Percentiles rank a stretch among this genome's conserved stretches.
phyloP scores from a whole-genome alignment of 2,797 vertebrate species.

The Hippoglossus hippoglossus region DNA sequence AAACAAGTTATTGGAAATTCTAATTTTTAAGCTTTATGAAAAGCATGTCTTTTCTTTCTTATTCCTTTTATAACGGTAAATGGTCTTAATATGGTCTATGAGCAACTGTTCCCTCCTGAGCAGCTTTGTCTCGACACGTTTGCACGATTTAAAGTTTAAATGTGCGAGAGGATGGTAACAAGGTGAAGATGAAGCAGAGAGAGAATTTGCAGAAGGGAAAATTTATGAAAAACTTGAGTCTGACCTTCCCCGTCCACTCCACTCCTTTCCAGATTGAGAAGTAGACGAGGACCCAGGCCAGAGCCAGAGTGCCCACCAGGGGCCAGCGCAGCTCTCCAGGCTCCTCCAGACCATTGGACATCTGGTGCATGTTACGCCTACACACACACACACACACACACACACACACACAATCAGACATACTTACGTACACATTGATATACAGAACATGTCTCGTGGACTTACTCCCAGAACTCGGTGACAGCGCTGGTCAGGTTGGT shows the following conservation, averaged over 20 bases:
- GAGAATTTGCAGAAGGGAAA: not conserved
- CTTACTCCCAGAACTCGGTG: constrained; percentile 96
- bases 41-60: no score
- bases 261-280: constrained; percentile 97
- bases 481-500: constrained; percentile 92
- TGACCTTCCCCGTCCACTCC: constrained; percentile 95
- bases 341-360: constrained; percentile 88
- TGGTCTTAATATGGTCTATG: no score
- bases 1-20: no score
- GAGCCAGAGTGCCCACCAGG: constrained; percentile 88
- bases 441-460: constrained; percentile 30
- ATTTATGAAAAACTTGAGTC: not conserved
- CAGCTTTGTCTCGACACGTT: not conserved
- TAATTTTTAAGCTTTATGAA: no score
- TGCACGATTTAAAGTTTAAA: constrained; percentile 15
- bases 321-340: constrained; percentile 91
- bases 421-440: not conserved
- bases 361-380: constrained; percentile 94
- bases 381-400: constrained; percentile 26
- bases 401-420: constrained; percentile 1
- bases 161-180: not conserved
- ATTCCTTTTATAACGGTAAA: no score
- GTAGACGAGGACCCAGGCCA: constrained; percentile 94
- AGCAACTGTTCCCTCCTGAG: not conserved
- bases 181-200: not conserved